These are phyloP conservation scores for Pogonomyrmex barbatus DNA, from an alignment of 1,140 invertebrate species.

Conservation along the genomic window DNA sequence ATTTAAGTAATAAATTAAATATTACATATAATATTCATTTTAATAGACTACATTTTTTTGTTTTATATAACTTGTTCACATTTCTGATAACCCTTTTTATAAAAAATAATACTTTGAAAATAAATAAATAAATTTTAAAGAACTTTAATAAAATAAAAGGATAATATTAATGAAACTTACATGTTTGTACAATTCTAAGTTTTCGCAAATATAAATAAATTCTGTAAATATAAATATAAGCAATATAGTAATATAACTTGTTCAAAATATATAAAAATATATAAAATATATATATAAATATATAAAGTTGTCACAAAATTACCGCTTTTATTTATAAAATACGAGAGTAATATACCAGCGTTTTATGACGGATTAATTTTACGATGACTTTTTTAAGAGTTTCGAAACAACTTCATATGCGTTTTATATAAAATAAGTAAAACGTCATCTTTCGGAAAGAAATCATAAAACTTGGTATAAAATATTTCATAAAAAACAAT, in stretches of 20 bases:
- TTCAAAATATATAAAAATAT: background rate
- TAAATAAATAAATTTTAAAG: slow-evolving; percentile 2
- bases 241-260: background rate
- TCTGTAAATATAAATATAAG: background rate
- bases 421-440: slow-evolving; percentile 4
- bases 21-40: no score
- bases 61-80: background rate
- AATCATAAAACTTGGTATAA: slow-evolving; percentile 2
- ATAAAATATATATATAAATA: no score
- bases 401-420: slow-evolving; percentile 14
- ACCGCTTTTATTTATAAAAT: slow-evolving; percentile 19
- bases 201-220: background rate
- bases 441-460: background rate
- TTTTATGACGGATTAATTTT: slow-evolving; percentile 43
- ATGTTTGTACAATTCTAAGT: background rate
- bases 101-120: background rate
- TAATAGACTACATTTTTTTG: background rate
- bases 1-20: no score
- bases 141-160: background rate
- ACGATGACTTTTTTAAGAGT: slow-evolving; percentile 18
- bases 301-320: slow-evolving; percentile 6
- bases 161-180: background rate
- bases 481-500: background rate
- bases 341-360: background rate
- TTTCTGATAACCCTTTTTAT: background rate